Conservation (phyloP, 2,888 invertebrate genomes). For the Ichneumoninae sp. region DNA sequence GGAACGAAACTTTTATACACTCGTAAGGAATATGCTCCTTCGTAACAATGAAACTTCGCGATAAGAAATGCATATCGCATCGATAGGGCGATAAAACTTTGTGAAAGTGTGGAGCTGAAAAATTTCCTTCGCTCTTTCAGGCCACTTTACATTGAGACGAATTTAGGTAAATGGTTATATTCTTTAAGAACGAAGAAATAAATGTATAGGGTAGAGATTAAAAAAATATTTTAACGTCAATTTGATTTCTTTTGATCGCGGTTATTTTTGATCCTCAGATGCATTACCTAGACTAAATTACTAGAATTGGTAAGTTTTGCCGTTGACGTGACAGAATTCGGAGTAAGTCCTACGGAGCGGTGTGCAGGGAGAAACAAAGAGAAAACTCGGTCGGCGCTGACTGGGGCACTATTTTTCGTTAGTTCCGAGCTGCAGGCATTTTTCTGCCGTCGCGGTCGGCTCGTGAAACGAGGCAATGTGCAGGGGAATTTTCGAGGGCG, state of each 20-base stretch:
- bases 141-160: not conserved
- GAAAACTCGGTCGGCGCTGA: slow-evolving; percentile 14
- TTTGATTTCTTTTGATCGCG: not conserved
- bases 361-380: slow-evolving; percentile 8
- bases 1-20: slow-evolving; percentile 9
- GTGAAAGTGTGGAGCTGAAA: not conserved
- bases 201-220: not conserved
- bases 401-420: slow-evolving; percentile 32
- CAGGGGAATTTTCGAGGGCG: slow-evolving; percentile 24
- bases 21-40: not conserved
- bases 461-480: slow-evolving; percentile 29
- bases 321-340: not conserved
- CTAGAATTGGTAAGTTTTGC: not conserved
- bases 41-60: slow-evolving; percentile 8
- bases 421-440: not conserved
- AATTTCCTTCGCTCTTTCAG: not conserved
- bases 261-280: not conserved
- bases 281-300: not conserved
- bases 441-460: slow-evolving; percentile 35
- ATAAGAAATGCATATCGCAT: not conserved
- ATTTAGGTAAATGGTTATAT: not conserved
- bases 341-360: not conserved
- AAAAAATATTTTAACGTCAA: not conserved
- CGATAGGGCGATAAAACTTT: not conserved
- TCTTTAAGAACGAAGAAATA: not conserved